These are phyloP conservation scores for Magallana ariakensis DNA, from an alignment of 1,140 invertebrate species.

Conservation along the genomic window DNA sequence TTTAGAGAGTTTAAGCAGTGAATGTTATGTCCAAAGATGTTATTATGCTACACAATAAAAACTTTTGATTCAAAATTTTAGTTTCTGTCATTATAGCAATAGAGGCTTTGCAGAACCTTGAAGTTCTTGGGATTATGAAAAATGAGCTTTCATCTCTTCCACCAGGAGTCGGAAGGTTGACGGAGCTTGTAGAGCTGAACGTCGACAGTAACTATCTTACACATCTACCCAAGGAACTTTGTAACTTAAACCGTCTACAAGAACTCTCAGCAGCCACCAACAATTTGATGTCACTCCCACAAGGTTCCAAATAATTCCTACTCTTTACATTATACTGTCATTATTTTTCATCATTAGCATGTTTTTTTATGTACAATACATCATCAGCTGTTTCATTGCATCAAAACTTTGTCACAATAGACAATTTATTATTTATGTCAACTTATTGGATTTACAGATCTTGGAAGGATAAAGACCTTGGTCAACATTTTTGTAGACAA, in stretches of 20 bases:
- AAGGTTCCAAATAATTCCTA: conserved; percentile 17
- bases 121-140: conserved; percentile 22
- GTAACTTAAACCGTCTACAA: background rate
- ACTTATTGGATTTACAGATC: background rate
- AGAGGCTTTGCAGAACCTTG: conserved; percentile 29
- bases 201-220: conserved; percentile 46
- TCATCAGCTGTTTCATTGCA: no score
- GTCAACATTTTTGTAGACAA: conserved; percentile 44
- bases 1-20: no score
- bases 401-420: no score
- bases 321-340: no score
- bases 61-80: no score
- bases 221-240: conserved; percentile 35
- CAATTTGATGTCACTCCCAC: conserved; percentile 43
- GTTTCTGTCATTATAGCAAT: conserved; percentile 21
- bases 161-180: background rate
- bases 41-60: no score
- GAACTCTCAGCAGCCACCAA: conserved; percentile 44
- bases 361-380: no score
- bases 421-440: no score
- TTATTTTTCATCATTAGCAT: no score
- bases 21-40: no score
- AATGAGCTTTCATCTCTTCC: conserved; percentile 38
- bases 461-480: conserved; percentile 26
- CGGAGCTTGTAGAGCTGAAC: conserved; percentile 38